Percentiles rank a stretch among this genome's conserved stretches.
Evolutionary conservation across 2,113 vertebrate species (phyloP).

Genomic region (Drymodes brunneopygia): DNA sequence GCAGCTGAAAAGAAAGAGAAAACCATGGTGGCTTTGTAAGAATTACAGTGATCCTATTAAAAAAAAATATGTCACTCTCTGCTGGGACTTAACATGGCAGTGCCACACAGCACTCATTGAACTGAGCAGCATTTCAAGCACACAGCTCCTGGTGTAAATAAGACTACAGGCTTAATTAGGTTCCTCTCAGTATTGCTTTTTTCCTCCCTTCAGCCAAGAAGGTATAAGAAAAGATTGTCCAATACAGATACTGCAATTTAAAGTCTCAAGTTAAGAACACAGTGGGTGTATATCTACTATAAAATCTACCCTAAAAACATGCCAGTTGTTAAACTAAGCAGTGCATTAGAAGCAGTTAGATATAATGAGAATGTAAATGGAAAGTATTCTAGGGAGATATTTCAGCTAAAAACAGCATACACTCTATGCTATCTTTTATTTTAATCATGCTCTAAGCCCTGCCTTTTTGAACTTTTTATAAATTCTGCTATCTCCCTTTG

Average conservation of each 20-base stretch:
- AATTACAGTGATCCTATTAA: constrained; percentile 39
- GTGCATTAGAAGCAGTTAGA: constrained; percentile 50
- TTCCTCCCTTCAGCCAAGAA: constrained; percentile 23
- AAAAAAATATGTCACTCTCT: not conserved
- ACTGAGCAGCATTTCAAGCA: constrained; percentile 25
- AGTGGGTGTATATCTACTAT: constrained; percentile 30
- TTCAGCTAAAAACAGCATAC: constrained; percentile 49
- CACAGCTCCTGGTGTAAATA: constrained; percentile 4
- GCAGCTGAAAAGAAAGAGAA: constrained; percentile 41
- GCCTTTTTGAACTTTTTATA: constrained; percentile 62
- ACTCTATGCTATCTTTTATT: constrained; percentile 58
- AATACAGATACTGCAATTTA: constrained; percentile 40
- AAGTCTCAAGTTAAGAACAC: constrained; percentile 29
- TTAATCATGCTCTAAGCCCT: constrained; percentile 54
- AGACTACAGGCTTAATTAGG: constrained; percentile 42
- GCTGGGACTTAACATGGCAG: constrained; percentile 16
- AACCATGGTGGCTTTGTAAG: constrained; percentile 18
- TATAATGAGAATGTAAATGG: constrained; percentile 61
- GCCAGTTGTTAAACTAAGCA: constrained; percentile 56
- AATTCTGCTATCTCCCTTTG: constrained; percentile 62
- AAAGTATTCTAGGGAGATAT: constrained; percentile 57
- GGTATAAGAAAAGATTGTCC: constrained; percentile 47
- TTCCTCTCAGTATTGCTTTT: constrained; percentile 47
- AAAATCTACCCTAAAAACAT: constrained; percentile 57
- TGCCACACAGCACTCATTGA: constrained; percentile 11